Percentiles rank a stretch among this genome's conserved stretches.
phyloP scores from a whole-genome alignment of 2,888 invertebrate species.

The Ligdia adustata region DNA sequence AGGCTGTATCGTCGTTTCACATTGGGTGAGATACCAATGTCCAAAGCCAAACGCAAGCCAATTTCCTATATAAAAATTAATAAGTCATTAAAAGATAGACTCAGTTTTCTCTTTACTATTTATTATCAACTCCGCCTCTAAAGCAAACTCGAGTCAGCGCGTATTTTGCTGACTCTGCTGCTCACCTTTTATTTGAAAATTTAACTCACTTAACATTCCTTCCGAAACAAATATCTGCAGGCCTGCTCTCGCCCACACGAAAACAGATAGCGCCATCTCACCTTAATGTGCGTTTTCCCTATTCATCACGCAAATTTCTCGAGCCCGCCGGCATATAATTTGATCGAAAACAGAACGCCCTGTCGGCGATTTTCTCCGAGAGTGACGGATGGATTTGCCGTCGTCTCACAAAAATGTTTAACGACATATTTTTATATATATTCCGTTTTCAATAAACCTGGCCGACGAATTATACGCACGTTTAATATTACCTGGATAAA shows the following conservation, averaged over 20 bases:
- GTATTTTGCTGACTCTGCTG: conserved; percentile 61
- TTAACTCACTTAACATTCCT: conserved; percentile 78
- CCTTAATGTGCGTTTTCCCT: conserved; percentile 50
- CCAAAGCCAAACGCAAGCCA: too few relatives aligned
- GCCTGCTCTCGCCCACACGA: conserved; percentile 50
- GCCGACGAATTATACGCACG: conserved; percentile 24
- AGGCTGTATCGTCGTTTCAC: too few relatives aligned
- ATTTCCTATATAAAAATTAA: too few relatives aligned
- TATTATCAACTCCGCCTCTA: conserved; percentile 68
- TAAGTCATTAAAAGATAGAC: conserved; percentile 2
- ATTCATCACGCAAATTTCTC: conserved; percentile 54
- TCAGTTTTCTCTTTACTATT: conserved; percentile 21
- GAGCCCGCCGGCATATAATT: conserved; percentile 67
- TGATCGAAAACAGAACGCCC: conserved; percentile 72
- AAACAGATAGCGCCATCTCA: conserved; percentile 48
- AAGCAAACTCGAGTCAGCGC: conserved; percentile 47
- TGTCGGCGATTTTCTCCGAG: conserved; percentile 60
- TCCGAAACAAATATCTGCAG: conserved; percentile 63
- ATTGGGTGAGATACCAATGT: too few relatives aligned
- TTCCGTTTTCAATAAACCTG: too few relatives aligned
- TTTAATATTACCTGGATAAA: conserved; percentile 20
- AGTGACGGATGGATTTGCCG: conserved; percentile 48
- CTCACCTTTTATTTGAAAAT: conserved; percentile 78
- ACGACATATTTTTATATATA: conserved; percentile 19
- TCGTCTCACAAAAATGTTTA: conserved; percentile 37